phyloP scores from a whole-genome alignment of 2,888 invertebrate genomes.

The Ashinkailepas kermadecensis region DNA sequence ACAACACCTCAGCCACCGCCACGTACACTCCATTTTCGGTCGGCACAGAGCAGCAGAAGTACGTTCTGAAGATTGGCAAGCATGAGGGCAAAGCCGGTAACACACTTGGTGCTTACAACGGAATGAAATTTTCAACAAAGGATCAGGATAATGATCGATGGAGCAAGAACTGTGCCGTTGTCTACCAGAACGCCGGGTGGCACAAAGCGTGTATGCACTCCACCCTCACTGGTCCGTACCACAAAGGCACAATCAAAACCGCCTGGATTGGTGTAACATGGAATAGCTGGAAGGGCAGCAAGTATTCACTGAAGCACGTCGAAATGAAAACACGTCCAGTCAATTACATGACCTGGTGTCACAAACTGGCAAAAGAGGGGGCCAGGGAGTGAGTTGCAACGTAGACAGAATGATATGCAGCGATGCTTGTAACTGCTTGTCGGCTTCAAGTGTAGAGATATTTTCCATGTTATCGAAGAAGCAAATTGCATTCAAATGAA shows the following conservation, averaged over 20 bases:
- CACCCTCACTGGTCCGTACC: not conserved
- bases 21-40: not conserved
- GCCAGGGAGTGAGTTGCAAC: not conserved
- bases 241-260: not conserved
- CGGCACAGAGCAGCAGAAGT: not conserved
- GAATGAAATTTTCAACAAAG: not conserved
- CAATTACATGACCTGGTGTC: conserved; percentile 9
- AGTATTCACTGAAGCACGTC: not conserved
- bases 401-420: too few species aligned
- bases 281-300: not conserved
- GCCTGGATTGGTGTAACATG: not conserved
- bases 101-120: not conserved
- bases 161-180: not conserved
- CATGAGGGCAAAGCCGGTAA: not conserved
- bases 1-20: conserved; percentile 39
- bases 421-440: too few species aligned
- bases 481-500: too few species aligned
- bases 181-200: not conserved
- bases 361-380: not conserved
- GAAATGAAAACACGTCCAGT: not conserved
- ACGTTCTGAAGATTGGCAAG: not conserved
- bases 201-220: not conserved
- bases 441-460: too few species aligned
- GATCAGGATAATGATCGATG: not conserved
- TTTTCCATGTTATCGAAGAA: too few species aligned